Evolutionary conservation across 1,140 invertebrate species (phyloP), one percentile per base, ranked within the genome.

Genomic region (Bombus superbus): DNA sequence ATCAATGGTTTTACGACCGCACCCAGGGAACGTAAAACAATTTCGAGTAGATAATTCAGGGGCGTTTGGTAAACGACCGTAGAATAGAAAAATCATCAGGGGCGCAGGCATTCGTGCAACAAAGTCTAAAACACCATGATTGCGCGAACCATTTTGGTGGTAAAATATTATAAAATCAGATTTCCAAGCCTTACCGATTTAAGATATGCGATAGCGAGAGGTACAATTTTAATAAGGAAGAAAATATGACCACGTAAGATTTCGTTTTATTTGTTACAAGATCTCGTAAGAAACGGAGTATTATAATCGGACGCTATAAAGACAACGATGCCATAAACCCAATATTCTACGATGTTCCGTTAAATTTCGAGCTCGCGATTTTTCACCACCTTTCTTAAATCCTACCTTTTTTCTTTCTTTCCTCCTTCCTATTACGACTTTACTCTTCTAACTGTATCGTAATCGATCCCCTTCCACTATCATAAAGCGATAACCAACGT

Each of bases 401-500:
- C 2, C 22, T 2, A 74, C n/a, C 59, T 15, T 5, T n/a, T 22
- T 44, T 10, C 32, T n/a, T 62, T 59, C 69, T 79, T 62, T n/a
- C 22, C 68, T 4, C 10, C 18, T 9, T 6, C 6, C 47, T 22
- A 40, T 68, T 32, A 1, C 15, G 18, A 47, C 15, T 47, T 18
- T 47, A 47, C 47, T 47, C 18, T 47, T 47, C 47, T 47, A 47
- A 6, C 15, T 15, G 15, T 47, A 47, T 86, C 86, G 83, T 66
- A 62, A 75, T 78, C 77, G n/a, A 47, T 28, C 57, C 35, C 2
- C 22, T 83, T 81, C 59, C 35, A 22, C 64, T 35, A 72, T 81
- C 75, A 40, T 87, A 87, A 89, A 87, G 32, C 83, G 77, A 86
- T 79, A 77, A 85, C 44, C 25, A 64, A 79, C 53, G 35, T 47